Evolutionary conservation across 2,888 invertebrate species (phyloP), one percentile per base, ranked within the genome.

Genomic region (Oscheius myriophilus): DNA sequence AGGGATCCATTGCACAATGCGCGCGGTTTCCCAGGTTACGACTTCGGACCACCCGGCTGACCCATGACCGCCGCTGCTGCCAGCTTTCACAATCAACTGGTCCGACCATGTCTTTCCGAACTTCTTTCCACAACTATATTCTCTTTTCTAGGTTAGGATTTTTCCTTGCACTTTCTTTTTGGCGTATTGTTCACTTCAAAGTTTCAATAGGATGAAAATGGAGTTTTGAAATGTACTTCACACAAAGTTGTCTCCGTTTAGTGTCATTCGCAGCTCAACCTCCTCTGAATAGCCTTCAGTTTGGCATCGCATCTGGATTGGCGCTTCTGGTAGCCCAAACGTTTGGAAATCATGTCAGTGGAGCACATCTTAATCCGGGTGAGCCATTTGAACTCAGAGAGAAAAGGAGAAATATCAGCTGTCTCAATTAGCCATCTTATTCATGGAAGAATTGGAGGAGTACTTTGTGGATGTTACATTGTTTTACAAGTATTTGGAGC

Each of bases 301-400:
- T n/a, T 21, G 21, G 33, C 18, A 33, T 66, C 11, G 23, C 21
- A 1, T 46, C 25, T 33, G 66, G 57, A 16, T 21, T 66, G 6
- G 26, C 66, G 6, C 51, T 66, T 21, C 21, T 66, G 16, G 26
- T 55, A 0, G 58, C 66, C n/a, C 66, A 66, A 26, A 12, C 58
- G 4, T 45, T 39, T 23, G 21, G 43, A 18, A 41, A 23, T n/a
- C 14, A 57, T 14, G 51, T 66, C 49, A 66, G 66, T 18, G 66
- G 66, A 16, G 45, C 66, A 25, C 66, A 66, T 46, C 42, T 57
- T n/a, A 66, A 66, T 66, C 66, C 66, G 39, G 66, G 66, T 57
- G 45, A 18, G 43, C 39, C 9, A 53, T 3, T 18, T 9, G 41
- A 23, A 52, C 23, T 12, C 18, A 12, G 21, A n/a, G 16, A 9